phyloP scores from a whole-genome alignment of 2,113 vertebrate species.

The Andinoacara biseriatus region DNA sequence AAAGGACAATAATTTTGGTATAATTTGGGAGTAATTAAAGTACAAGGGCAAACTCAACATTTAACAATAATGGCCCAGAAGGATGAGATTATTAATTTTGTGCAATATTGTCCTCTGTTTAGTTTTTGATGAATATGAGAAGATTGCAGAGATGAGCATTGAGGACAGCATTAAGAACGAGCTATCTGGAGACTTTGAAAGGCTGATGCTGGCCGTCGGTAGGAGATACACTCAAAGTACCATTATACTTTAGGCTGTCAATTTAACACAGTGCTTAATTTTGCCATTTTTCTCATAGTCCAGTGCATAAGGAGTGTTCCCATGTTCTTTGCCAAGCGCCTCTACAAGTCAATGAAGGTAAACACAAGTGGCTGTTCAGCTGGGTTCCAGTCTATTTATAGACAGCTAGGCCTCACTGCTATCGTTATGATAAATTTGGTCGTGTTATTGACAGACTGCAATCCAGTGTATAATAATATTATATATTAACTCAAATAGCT shows the following conservation, averaged over 20 bases:
- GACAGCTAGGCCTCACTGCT: neutral
- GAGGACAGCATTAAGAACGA: constrained; percentile 93
- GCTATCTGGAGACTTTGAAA: constrained; percentile 95
- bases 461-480: neutral
- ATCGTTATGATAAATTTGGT: neutral
- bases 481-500: neutral
- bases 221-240: constrained; percentile 46
- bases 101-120: neutral
- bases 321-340: constrained; percentile 91
- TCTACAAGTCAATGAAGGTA: constrained; percentile 98
- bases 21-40: neutral
- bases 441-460: neutral
- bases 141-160: constrained; percentile 87
- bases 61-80: neutral
- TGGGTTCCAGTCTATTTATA: neutral
- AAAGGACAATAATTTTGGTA: neutral
- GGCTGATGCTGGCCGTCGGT: constrained; percentile 96
- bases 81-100: neutral
- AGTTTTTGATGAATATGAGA: constrained; percentile 96
- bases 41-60: neutral
- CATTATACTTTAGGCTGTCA: neutral
- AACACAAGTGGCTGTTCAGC: constrained; percentile 23
- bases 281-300: constrained; percentile 76
- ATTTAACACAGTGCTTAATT: constrained; percentile 23
- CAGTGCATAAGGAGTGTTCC: constrained; percentile 88